Conservation (phyloP, 2,113 vertebrate species). For the Lepus americanus region DNA sequence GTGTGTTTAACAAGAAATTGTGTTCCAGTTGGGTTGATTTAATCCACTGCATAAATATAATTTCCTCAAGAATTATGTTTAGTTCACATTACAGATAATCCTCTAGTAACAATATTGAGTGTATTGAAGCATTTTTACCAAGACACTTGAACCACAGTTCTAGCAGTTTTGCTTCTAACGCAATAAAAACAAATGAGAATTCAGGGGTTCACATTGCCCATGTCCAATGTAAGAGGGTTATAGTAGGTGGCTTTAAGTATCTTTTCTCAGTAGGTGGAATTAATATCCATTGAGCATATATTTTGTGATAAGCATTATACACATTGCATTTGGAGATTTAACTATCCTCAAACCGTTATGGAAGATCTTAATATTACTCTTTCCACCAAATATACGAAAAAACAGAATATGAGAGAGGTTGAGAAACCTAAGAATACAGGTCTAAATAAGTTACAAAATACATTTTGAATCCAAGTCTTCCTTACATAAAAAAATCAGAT, state of each 20-base stretch:
- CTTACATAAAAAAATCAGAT: background rate
- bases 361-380: background rate
- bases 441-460: constrained; percentile 3
- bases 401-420: background rate
- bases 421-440: background rate
- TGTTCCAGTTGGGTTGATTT: background rate
- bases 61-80: constrained; percentile 14
- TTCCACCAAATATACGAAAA: background rate
- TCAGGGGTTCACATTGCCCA: background rate
- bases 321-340: background rate
- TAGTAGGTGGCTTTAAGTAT: background rate
- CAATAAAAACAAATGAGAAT: constrained; percentile 29
- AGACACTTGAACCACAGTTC: background rate
- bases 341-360: background rate
- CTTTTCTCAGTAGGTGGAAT: background rate
- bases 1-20: background rate
- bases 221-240: background rate
- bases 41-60: background rate
- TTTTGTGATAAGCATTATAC: background rate
- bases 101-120: background rate
- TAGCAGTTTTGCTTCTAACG: background rate
- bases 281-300: background rate
- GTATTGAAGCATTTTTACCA: background rate
- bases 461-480: background rate
- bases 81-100: background rate